Percentiles rank a stretch among this genome's conserved stretches.
Evolutionary conservation across 2,888 invertebrate species (phyloP).

Genomic region (Chrysolina americana): DNA sequence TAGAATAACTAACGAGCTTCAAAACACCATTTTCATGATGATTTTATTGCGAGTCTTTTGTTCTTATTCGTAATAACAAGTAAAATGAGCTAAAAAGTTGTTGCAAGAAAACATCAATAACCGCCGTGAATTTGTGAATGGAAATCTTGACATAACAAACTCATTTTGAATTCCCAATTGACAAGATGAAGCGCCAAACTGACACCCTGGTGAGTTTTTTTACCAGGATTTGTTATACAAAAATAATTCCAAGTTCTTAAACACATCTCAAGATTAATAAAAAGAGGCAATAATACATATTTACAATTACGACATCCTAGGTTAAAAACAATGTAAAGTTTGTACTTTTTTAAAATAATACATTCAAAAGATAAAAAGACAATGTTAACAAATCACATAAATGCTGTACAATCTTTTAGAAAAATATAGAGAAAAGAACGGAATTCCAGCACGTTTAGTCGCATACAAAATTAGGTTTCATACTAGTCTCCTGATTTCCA

Average conservation of each 20-base stretch:
- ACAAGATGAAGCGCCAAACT: too few species aligned
- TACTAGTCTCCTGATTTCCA: conserved; percentile 15
- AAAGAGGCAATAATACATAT: conserved; percentile 38
- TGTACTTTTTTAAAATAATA: conserved; percentile 50
- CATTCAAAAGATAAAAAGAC: conserved; percentile 48
- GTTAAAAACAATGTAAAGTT: conserved; percentile 48
- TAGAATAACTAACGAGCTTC: too few species aligned
- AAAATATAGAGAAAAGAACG: conserved; percentile 44
- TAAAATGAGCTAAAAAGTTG: too few species aligned
- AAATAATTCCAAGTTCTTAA: conserved; percentile 13
- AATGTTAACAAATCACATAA: conserved; percentile 53
- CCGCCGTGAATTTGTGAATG: too few species aligned
- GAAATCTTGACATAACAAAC: too few species aligned
- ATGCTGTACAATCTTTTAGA: conserved; percentile 47
- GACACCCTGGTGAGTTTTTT: background rate
- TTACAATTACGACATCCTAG: conserved; percentile 46
- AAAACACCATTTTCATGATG: background rate
- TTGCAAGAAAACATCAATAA: too few species aligned
- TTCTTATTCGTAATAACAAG: too few species aligned
- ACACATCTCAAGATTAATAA: conserved; percentile 48
- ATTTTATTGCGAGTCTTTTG: too few species aligned
- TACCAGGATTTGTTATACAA: background rate
- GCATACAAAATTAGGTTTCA: conserved; percentile 3
- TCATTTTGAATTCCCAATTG: too few species aligned
- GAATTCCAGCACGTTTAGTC: conserved; percentile 37